Conservation (phyloP, 1,140 invertebrate species). For the Cyclargus thomasi region DNA sequence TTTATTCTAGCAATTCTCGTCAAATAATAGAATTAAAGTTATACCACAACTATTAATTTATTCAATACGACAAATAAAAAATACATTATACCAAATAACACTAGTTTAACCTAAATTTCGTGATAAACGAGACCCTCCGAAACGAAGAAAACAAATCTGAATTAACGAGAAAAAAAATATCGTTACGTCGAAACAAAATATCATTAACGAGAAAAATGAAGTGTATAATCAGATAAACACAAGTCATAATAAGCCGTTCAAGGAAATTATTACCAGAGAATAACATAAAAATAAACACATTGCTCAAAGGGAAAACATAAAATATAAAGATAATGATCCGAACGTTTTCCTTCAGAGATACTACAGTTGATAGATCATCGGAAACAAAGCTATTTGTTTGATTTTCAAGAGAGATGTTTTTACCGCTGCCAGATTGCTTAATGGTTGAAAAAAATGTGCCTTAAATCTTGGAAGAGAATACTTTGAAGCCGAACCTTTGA, state of each 20-base stretch:
- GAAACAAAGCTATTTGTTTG: constrained; percentile 39
- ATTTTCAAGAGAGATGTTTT: constrained; percentile 23
- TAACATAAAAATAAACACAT: constrained; percentile 18
- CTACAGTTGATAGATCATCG: constrained; percentile 38
- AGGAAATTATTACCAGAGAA: constrained; percentile 7
- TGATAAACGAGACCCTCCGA: not conserved
- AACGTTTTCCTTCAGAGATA: constrained; percentile 30
- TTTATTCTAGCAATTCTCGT: not conserved
- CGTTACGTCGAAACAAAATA: not conserved
- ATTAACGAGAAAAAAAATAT: not conserved
- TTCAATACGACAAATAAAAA: not conserved
- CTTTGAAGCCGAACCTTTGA: not conserved
- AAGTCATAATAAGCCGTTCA: not conserved
- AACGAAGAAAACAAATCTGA: not conserved
- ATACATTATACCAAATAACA: not conserved
- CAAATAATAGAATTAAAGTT: too few species aligned
- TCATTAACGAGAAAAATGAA: not conserved
- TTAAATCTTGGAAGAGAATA: not conserved
- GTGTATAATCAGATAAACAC: constrained; percentile 8
- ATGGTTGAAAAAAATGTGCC: constrained; percentile 13
- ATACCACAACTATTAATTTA: too few species aligned
- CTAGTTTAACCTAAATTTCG: not conserved
- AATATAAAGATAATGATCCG: constrained; percentile 22
- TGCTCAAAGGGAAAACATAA: constrained; percentile 14
- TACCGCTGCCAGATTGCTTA: not conserved